Conservation (phyloP, 2,113 vertebrate genomes). For the Oreotragus oreotragus region DNA sequence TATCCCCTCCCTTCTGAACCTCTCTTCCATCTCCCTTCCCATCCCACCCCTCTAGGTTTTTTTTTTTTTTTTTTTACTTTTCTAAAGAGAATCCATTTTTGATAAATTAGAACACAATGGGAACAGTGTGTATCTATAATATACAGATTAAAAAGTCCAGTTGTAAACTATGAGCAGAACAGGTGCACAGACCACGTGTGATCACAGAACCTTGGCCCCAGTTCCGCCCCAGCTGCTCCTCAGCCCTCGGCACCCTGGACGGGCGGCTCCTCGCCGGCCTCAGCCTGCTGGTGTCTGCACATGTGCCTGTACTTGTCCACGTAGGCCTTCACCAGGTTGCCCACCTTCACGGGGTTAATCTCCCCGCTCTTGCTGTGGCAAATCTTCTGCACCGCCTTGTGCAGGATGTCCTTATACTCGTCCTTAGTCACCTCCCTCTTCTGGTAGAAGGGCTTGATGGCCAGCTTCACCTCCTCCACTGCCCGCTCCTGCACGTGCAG, state of each 20-base stretch:
- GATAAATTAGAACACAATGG: conserved; percentile 70
- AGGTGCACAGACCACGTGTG: neutral
- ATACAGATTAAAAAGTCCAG: conserved; percentile 63
- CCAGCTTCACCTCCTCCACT: too few species aligned
- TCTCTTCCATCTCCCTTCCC: neutral
- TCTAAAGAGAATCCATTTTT: conserved; percentile 67
- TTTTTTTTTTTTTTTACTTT: too few species aligned
- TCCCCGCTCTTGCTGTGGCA: conserved; percentile 99
- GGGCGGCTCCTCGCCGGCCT: conserved; percentile 24
- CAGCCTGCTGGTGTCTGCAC: conserved; percentile 82
- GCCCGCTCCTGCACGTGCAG: too few species aligned
- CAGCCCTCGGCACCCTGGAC: conserved; percentile 69
- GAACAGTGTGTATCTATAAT: conserved; percentile 57
- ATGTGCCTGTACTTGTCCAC: conserved; percentile 97
- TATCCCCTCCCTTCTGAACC: neutral
- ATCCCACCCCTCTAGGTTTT: neutral
- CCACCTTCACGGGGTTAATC: conserved; percentile 97
- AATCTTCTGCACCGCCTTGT: too few species aligned
- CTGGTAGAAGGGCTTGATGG: too few species aligned
- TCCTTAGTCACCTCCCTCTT: too few species aligned
- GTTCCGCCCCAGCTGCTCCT: neutral
- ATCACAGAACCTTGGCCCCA: neutral
- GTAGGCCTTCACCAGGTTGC: conserved; percentile 95
- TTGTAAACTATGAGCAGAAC: neutral
- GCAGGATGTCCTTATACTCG: too few species aligned